phyloP scores from a whole-genome alignment of 1,140 invertebrate species.

The Philopotamus ludificatus region DNA sequence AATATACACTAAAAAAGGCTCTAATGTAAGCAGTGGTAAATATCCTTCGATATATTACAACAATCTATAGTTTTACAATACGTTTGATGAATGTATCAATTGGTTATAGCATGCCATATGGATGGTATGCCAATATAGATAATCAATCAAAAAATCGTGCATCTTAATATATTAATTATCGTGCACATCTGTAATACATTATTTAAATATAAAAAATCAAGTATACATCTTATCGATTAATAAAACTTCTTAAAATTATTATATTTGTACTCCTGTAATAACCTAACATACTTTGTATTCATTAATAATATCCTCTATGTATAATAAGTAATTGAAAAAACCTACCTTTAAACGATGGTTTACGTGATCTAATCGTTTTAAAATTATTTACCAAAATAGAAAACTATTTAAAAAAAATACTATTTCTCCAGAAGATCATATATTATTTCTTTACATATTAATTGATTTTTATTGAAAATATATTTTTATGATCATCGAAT shows the following conservation, averaged over 20 bases:
- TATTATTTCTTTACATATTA: not conserved
- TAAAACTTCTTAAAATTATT: not conserved
- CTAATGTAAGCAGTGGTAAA: conserved; percentile 17
- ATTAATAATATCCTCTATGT: not conserved
- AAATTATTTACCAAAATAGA: not conserved
- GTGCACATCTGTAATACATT: not conserved
- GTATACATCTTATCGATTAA: not conserved
- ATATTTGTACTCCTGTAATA: not conserved
- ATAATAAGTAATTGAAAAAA: not conserved
- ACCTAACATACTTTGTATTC: not conserved
- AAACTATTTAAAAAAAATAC: not conserved
- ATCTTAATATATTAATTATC: not conserved
- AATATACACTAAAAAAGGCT: conserved; percentile 9
- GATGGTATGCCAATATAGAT: conserved; percentile 17
- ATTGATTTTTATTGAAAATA: not conserved
- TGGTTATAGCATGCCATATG: conserved; percentile 9
- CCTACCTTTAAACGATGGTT: conserved; percentile 29
- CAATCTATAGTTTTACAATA: not conserved
- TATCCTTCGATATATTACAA: not conserved
- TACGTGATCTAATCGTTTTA: conserved; percentile 2
- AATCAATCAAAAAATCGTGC: conserved; percentile 16
- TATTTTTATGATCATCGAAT: not conserved
- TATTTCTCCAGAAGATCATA: not conserved
- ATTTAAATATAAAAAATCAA: not conserved
- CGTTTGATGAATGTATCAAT: not conserved